These are phyloP conservation scores for Drosophila prosaltans DNA, from an alignment of 1,140 invertebrate genomes.

Conservation along the genomic window DNA sequence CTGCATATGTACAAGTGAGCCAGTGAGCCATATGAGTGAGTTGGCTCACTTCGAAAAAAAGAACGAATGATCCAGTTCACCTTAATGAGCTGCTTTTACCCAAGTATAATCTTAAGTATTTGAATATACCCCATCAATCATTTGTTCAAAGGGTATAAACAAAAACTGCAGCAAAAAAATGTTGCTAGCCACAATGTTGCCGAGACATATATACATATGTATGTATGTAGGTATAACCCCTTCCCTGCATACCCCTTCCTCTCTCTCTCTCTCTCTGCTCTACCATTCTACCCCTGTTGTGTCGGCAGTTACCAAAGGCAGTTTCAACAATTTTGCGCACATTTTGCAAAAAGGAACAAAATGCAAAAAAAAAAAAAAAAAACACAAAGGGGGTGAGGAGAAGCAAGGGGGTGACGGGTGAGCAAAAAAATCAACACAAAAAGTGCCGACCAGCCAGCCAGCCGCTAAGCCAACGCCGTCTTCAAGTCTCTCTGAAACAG, in stretches of 20 bases:
- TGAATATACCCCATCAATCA: not conserved
- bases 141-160: not conserved
- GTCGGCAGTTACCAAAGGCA: constrained; percentile 63
- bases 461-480: constrained; percentile 51
- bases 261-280: not conserved
- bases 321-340: constrained; percentile 70
- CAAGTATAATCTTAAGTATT: too few species aligned
- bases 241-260: not conserved
- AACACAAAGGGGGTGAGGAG: not conserved
- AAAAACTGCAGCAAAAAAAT: constrained; percentile 37
- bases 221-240: not conserved
- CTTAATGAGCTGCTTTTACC: too few species aligned
- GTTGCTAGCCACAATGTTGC: constrained; percentile 59
- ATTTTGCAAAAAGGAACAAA: constrained; percentile 39
- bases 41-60: too few species aligned
- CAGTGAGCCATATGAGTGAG: too few species aligned
- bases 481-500: constrained; percentile 44
- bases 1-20: too few species aligned
- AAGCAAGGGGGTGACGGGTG: not conserved
- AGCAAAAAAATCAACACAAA: constrained; percentile 41
- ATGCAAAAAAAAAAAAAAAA: not conserved
- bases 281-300: constrained; percentile 16
- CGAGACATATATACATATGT: constrained; percentile 17
- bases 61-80: too few species aligned
- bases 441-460: constrained; percentile 44